Evolutionary conservation across 2,113 vertebrate genomes (phyloP), one percentile per base, ranked within the genome.

Genomic region (Formicarius rufipectus): DNA sequence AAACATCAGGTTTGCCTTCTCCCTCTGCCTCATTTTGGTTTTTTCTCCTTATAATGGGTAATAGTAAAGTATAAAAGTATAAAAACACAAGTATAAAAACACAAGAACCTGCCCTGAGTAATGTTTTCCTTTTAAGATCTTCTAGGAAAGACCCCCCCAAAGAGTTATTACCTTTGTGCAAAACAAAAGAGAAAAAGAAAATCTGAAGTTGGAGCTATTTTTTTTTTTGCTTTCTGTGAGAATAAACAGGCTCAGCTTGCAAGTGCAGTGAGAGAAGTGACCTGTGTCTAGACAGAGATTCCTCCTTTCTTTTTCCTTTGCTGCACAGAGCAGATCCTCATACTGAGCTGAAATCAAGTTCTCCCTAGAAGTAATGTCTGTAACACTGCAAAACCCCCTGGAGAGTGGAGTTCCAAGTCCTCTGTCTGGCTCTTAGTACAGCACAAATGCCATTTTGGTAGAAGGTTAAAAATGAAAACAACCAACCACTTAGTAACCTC

Each of bases 21-120:
- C 4, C 6, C 12, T 49, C 33, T 27, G 9, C 10, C 17, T 56
- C 1, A 1, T 24, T 45, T 45, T 10, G 0, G 19, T 42, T 84
- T 73, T 85, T 64, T 39, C 21, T 47, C 24, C 25, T 78, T 94
- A 22, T 22, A 71, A 33, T 10, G 6, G 28, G 11, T 44, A 84
- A 87, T 35, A 82, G 69, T 10, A 27, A 83, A 86, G 33, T 40
- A 42, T n/a, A n/a, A n/a, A n/a, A n/a, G n/a, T n/a, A n/a, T 64
- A 22, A 80, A 80, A 84, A 11, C 40, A 39, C 20, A 49, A 40
- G 35, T n/a, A n/a, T 64, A 22, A 80, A 80, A 84, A 11, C 40
- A 39, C 20, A 49, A 40, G 35, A 87, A 44, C 24, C n/a, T 74
- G n/a, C 6, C 9, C 28, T 72, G 30, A 67, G 12, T 15, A 79